Conservation (phyloP, 2,113 vertebrate species). For the Phyllostomus discolor region DNA sequence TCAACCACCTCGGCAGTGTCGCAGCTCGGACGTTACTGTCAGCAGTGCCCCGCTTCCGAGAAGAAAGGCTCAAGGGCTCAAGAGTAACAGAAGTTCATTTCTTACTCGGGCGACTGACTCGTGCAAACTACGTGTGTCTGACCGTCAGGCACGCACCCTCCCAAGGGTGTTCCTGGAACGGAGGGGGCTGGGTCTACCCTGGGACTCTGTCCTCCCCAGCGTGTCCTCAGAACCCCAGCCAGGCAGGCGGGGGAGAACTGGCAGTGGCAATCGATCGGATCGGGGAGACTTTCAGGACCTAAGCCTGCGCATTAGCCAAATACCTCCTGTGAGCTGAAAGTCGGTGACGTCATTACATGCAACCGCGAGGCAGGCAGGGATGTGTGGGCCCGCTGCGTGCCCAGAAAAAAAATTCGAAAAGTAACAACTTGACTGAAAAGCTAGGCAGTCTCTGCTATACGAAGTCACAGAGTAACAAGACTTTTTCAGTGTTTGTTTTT, state of each 20-base stretch:
- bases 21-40: background rate
- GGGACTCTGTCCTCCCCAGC: background rate
- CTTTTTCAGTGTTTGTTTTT: background rate
- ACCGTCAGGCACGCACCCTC: background rate
- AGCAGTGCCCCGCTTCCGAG: background rate
- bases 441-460: background rate
- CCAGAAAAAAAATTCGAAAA: accelerated
- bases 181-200: background rate
- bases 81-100: background rate
- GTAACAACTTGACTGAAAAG: background rate
- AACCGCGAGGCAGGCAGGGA: background rate
- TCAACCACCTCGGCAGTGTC: background rate
- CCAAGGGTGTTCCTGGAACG: background rate
- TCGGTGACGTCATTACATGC: background rate
- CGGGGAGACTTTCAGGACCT: background rate
- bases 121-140: background rate
- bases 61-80: background rate
- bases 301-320: background rate
- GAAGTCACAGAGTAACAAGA: background rate
- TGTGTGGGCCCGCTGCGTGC: background rate
- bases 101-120: background rate
- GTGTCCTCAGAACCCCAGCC: background rate
- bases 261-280: background rate
- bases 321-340: background rate
- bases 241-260: background rate